Conservation (phyloP, 2,888 invertebrate genomes). For the Melolontha melolontha region DNA sequence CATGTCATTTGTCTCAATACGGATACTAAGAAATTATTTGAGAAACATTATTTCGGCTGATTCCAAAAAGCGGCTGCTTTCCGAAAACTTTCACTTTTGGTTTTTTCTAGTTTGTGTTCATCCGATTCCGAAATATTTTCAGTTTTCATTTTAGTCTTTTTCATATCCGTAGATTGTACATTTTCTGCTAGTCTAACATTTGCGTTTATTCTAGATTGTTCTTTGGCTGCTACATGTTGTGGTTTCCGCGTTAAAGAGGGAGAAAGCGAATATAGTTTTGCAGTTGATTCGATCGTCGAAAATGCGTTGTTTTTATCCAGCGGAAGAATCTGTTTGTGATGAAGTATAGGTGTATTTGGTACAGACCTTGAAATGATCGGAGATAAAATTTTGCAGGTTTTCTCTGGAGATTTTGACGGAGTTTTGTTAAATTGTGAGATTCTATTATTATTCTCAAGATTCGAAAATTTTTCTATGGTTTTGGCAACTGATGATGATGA, state of each 20-base stretch:
- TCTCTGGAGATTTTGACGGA: conserved; percentile 37
- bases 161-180: neutral
- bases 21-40: neutral
- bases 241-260: conserved; percentile 65
- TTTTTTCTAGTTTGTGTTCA: conserved; percentile 50
- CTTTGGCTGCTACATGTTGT: conserved; percentile 64
- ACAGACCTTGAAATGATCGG: conserved; percentile 21
- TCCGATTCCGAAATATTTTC: conserved; percentile 13
- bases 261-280: conserved; percentile 61
- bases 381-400: neutral
- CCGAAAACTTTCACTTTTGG: conserved; percentile 62
- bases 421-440: conserved; percentile 1
- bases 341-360: conserved; percentile 22
- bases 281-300: conserved; percentile 20
- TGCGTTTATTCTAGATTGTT: conserved; percentile 25
- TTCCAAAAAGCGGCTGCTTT: conserved; percentile 65
- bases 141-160: neutral
- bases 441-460: conserved; percentile 47
- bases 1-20: conserved; percentile 7
- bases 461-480: conserved; percentile 62
- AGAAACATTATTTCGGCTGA: conserved; percentile 53
- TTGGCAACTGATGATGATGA: conserved; percentile 59
- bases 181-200: conserved; percentile 13
- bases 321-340: conserved; percentile 33
- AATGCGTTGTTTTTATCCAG: conserved; percentile 10